Conservation (phyloP, 2,888 invertebrate species). For the Pantelozetes paolii region DNA sequence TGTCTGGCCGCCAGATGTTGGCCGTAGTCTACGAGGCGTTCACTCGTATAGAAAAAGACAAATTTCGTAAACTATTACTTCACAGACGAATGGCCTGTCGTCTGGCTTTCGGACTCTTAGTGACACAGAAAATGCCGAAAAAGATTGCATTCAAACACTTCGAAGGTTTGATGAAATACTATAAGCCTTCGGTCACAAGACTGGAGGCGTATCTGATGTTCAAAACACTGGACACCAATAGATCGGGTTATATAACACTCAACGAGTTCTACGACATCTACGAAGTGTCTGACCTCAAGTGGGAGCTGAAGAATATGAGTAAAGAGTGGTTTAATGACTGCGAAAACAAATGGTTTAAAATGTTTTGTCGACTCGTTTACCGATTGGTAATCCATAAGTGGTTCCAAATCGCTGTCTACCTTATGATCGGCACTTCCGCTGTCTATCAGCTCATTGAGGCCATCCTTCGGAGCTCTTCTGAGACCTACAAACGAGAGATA, state of each 20-base stretch:
- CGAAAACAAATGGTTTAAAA: slow-evolving; percentile 47
- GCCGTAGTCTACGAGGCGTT: slow-evolving; percentile 88
- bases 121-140: slow-evolving; percentile 68
- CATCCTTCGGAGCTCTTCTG: neutral
- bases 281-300: slow-evolving; percentile 67
- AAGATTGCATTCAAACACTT: slow-evolving; percentile 66
- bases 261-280: slow-evolving; percentile 70
- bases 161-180: slow-evolving; percentile 65
- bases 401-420: slow-evolving; percentile 58
- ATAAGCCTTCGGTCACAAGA: slow-evolving; percentile 57
- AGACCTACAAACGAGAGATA: neutral
- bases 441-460: slow-evolving; percentile 40
- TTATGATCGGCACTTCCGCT: slow-evolving; percentile 60
- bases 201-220: slow-evolving; percentile 72
- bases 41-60: slow-evolving; percentile 76
- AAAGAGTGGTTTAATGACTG: slow-evolving; percentile 57
- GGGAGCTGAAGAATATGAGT: slow-evolving; percentile 61
- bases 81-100: slow-evolving; percentile 77
- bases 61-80: slow-evolving; percentile 72
- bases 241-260: slow-evolving; percentile 63
- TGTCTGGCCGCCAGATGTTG: slow-evolving; percentile 60
- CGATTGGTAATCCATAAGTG: slow-evolving; percentile 65
- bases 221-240: slow-evolving; percentile 68
- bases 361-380: slow-evolving; percentile 50
- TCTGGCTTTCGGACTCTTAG: slow-evolving; percentile 72